These are phyloP conservation scores for Campoplex capitator DNA, from an alignment of 2,888 invertebrate species.

Conservation along the genomic window DNA sequence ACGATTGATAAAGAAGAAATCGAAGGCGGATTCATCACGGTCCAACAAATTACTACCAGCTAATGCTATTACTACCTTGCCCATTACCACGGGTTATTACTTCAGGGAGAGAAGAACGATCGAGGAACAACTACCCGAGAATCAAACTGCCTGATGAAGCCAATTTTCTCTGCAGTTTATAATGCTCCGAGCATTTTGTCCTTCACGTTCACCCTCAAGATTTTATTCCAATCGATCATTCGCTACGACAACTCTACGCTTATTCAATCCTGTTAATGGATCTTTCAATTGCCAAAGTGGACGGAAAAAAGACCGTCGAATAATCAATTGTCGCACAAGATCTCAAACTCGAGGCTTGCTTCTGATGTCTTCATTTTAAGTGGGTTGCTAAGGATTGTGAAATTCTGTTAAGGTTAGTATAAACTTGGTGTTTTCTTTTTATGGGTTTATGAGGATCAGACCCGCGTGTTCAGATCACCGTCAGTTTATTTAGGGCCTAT, in stretches of 20 bases:
- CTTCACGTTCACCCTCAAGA: slow-evolving; percentile 25
- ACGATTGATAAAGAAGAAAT: slow-evolving; percentile 37
- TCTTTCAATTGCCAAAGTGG: slow-evolving; percentile 19
- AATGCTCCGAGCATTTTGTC: slow-evolving; percentile 35
- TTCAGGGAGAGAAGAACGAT: slow-evolving; percentile 16
- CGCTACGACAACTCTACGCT: slow-evolving; percentile 35
- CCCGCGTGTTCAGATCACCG: not conserved
- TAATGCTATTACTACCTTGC: slow-evolving; percentile 24
- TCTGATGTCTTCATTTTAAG: not conserved
- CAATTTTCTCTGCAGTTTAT: slow-evolving; percentile 49
- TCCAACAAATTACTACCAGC: slow-evolving; percentile 11
- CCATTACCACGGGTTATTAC: slow-evolving; percentile 15
- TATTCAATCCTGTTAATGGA: slow-evolving; percentile 57
- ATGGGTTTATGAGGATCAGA: not conserved
- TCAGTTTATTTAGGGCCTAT: not conserved
- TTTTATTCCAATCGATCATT: slow-evolving; percentile 49
- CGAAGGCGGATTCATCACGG: slow-evolving; percentile 24
- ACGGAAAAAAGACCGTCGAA: not conserved
- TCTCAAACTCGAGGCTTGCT: not conserved
- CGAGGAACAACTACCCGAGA: slow-evolving; percentile 12
- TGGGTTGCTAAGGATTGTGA: not conserved
- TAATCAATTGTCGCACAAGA: slow-evolving; percentile 14
- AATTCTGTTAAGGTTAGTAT: not conserved
- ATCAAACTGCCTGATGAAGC: slow-evolving; percentile 19
- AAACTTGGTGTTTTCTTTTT: not conserved